Evolutionary conservation across 2,113 vertebrate species (phyloP), one percentile per base, ranked within the genome.

Genomic region (Chloropsis hardwickii): DNA sequence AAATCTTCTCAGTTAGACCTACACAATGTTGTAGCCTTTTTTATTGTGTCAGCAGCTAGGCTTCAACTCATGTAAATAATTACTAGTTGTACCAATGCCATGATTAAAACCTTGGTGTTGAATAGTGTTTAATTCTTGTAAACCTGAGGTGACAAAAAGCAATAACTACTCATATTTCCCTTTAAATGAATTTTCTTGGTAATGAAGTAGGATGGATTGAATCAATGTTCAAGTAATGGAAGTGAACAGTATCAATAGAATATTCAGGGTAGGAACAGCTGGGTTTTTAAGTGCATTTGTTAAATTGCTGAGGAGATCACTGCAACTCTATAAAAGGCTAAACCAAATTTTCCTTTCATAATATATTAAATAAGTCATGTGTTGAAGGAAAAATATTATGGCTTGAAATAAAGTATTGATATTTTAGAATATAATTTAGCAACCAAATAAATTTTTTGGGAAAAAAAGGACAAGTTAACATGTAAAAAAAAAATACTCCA

Each of bases 401-500:
- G 73, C n/a, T 66, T 86, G 10, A 81, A 78, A 78, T 27, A 86
- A 66, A 39, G 0, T 12, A 33, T 24, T 53, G 42, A 81, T 5
- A 86, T 37, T 92, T 92, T 37, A 56, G 17, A 80, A 82, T 45
- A 51, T 14, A 35, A 45, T 84, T 76, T 35, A 81, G 0, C 13
- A 50, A 62, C 11, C 31, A 70, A 84, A 47, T 12, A n/a, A 1
- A 10, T 10, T 42, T 44, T 60, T 12, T 3, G 0, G 5, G 1
- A 0, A 1, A 56, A 56, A 42, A 67, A 64, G 5, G 11, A 19
- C 14, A 44, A 5, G 2, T 37, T 24, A 22, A 28, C n/a, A 65
- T 16, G 0, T 39, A 1, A 70, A 60, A 76, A 58, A 51, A n/a
- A 10, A n/a, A 10, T 15, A n/a, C 4, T 13, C 28, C 1, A 1